Conservation (phyloP, 2,113 vertebrate species). For the Gymnarchus niloticus region DNA sequence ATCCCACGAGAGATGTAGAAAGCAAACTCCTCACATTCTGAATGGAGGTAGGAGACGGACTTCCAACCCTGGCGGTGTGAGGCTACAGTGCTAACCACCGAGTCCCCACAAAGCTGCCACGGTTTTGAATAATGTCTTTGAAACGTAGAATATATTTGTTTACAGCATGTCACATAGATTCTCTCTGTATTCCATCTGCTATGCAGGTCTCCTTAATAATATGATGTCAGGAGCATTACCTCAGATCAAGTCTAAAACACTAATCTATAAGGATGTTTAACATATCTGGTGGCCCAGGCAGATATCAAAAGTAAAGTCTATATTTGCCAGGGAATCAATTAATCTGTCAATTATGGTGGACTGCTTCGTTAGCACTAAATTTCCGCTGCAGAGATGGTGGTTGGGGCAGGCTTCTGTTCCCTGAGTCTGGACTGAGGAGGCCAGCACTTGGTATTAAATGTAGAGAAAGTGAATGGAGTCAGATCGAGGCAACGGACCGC, state of each 20-base stretch:
- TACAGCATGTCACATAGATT: neutral
- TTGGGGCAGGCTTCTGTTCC: neutral
- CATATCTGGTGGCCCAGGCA: neutral
- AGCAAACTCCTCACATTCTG: too few relatives aligned
- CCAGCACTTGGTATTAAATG: neutral
- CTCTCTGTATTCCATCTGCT: neutral
- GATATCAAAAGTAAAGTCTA: constrained; percentile 8
- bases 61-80: too few relatives aligned
- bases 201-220: neutral
- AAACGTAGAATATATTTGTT: too few relatives aligned
- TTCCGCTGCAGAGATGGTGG: neutral
- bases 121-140: too few relatives aligned
- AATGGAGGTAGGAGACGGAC: too few relatives aligned
- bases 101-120: too few relatives aligned
- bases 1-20: too few relatives aligned
- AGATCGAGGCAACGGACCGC: neutral
- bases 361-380: constrained; percentile 1
- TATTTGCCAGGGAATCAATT: constrained; percentile 12
- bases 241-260: constrained; percentile 1
- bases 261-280: constrained; percentile 11
- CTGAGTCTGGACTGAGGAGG: neutral
- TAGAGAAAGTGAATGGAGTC: neutral
- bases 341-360: constrained; percentile 1
- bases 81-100: too few relatives aligned
- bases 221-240: constrained; percentile 8